Conservation (phyloP, 2,113 vertebrate species). For the Callospermophilus lateralis region DNA sequence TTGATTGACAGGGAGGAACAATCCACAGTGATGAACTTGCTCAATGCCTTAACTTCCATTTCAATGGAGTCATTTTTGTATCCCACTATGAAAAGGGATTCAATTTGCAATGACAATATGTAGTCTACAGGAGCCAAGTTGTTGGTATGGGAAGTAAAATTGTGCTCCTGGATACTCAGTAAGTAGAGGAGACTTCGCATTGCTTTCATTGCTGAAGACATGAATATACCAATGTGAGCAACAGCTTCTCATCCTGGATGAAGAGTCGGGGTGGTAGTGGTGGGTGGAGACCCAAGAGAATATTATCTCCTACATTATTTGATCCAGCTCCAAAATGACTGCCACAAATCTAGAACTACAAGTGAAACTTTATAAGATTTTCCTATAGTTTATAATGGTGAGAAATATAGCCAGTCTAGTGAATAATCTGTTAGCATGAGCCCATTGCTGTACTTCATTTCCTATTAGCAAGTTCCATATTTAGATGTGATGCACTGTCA, state of each 20-base stretch:
- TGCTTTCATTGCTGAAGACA: not conserved
- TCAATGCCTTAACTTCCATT: not conserved
- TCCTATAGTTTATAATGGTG: too few relatives aligned
- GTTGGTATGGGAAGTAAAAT: not conserved
- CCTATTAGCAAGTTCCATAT: not conserved
- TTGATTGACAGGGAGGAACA: not conserved
- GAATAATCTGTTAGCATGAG: not conserved
- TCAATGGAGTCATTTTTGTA: not conserved
- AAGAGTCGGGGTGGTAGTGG: too few relatives aligned
- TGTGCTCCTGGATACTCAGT: not conserved
- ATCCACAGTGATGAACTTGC: not conserved
- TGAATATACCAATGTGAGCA: not conserved
- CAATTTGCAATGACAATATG: not conserved
- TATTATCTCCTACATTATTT: too few relatives aligned
- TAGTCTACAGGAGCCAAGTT: not conserved
- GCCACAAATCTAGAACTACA: too few relatives aligned
- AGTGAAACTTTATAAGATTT: not conserved
- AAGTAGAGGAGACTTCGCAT: not conserved
- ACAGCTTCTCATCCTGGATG: not conserved
- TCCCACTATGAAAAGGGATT: not conserved
- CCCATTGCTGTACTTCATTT: not conserved
- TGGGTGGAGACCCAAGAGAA: too few relatives aligned
- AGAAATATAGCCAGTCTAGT: not conserved
- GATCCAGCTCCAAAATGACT: too few relatives aligned
- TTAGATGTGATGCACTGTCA: not conserved